Evolutionary conservation across 2,797 vertebrate genomes (phyloP).

Genomic region (Nyctibius grandis): DNA sequence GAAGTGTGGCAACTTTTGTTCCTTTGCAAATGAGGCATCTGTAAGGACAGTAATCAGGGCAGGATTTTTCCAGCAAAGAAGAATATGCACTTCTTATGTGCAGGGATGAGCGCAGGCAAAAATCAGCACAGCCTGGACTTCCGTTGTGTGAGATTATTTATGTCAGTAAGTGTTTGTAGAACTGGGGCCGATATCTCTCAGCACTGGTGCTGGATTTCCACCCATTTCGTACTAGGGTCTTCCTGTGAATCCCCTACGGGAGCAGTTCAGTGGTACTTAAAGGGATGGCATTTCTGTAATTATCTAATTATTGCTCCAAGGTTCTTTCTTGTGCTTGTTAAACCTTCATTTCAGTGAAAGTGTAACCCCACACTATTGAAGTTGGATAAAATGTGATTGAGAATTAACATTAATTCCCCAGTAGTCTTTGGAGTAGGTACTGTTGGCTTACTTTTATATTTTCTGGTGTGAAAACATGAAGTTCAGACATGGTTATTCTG

Average conservation of each 20-base stretch:
- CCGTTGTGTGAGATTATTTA: not conserved
- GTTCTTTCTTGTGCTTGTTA: constrained; percentile 32
- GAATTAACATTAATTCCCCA: not conserved
- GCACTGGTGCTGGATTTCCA: constrained; percentile 46
- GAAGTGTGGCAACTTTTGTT: not conserved
- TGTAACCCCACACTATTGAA: constrained; percentile 9
- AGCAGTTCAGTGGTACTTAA: constrained; percentile 26
- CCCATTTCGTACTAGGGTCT: constrained; percentile 1
- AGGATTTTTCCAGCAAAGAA: not conserved
- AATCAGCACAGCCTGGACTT: not conserved
- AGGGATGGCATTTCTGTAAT: constrained; percentile 58
- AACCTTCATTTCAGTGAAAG: constrained; percentile 26
- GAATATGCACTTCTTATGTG: not conserved
- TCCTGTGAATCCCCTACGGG: constrained; percentile 29
- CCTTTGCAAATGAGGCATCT: not conserved
- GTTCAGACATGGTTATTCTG: not conserved
- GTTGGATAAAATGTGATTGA: not conserved
- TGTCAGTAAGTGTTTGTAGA: not conserved
- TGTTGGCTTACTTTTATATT: not conserved
- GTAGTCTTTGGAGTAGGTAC: not conserved
- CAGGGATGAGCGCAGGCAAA: not conserved
- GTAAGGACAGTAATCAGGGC: not conserved
- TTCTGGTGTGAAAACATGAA: not conserved
- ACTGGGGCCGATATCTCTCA: not conserved
- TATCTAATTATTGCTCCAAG: constrained; percentile 29